Percentiles rank a stretch among this genome's conserved stretches.
Conservation (phyloP, 2,113 vertebrate species). For the Mandrillus leucophaeus region DNA sequence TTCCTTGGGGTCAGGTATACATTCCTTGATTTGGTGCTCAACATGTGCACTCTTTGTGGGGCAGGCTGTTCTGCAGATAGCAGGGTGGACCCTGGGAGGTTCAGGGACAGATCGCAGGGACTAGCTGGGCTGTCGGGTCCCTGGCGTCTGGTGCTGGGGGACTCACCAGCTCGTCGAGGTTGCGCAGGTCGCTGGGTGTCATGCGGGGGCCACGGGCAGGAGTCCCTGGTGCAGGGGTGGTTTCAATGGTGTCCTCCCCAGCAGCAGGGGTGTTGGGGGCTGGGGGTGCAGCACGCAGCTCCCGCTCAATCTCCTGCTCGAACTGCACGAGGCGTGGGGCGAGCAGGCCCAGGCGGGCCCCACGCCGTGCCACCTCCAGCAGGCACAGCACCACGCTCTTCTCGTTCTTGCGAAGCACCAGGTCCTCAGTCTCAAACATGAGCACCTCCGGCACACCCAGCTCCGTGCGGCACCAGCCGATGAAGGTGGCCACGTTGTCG, state of each 20-base stretch:
- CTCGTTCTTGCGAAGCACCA: constrained; percentile 91
- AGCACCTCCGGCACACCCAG: constrained; percentile 92
- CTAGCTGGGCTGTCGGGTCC: neutral
- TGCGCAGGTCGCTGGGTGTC: constrained; percentile 92
- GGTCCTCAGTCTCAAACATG: constrained; percentile 93
- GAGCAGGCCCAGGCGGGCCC: constrained; percentile 89
- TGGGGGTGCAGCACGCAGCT: constrained; percentile 87
- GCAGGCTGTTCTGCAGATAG: neutral
- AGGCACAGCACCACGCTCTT: constrained; percentile 91
- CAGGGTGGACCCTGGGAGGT: neutral
- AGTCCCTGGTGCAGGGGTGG: constrained; percentile 17
- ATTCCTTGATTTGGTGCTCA: neutral
- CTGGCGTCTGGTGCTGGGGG: neutral
- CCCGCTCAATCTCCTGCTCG: constrained; percentile 91
- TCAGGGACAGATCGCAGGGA: neutral
- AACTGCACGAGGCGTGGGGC: constrained; percentile 90
- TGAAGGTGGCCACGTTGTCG: constrained; percentile 98
- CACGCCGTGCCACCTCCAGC: constrained; percentile 88
- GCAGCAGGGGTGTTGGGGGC: neutral
- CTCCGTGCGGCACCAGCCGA: constrained; percentile 95
- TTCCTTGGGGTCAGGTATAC: neutral
- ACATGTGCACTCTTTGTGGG: neutral
- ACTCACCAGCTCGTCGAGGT: constrained; percentile 97
- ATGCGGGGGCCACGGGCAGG: constrained; percentile 87
- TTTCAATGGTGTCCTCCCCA: constrained; percentile 55